phyloP scores from a whole-genome alignment of 1,140 invertebrate species.

The Panagrolaimus sp. region DNA sequence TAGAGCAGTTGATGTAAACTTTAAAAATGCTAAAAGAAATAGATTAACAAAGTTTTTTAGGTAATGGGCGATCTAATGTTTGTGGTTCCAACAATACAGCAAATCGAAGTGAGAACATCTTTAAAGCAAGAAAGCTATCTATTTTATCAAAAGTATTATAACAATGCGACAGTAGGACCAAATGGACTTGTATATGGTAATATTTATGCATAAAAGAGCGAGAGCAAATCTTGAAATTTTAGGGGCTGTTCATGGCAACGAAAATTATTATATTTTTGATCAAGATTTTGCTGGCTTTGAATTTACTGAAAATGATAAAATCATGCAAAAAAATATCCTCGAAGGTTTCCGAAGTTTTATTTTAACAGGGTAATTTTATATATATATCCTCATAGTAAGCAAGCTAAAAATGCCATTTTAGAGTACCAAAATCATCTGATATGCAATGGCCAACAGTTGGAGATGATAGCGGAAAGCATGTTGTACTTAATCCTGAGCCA shows the following conservation, averaged over 20 bases:
- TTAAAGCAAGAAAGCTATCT: neutral
- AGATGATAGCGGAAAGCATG: too few relatives aligned
- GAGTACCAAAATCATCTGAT: too few relatives aligned
- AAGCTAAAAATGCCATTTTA: too few relatives aligned
- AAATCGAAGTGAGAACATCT: constrained; percentile 9
- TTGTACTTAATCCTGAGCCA: too few relatives aligned
- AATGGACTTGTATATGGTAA: neutral
- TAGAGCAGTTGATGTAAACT: constrained; percentile 13
- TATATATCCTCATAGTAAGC: too few relatives aligned
- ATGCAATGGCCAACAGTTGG: too few relatives aligned
- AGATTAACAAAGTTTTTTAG: neutral
- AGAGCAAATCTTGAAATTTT: neutral
- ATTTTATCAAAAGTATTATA: constrained; percentile 3
- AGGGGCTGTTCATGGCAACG: constrained; percentile 18
- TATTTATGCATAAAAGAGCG: neutral
- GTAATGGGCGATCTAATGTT: constrained; percentile 29
- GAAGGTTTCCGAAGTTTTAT: too few relatives aligned
- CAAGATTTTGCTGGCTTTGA: constrained; percentile 6
- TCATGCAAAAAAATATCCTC: too few relatives aligned
- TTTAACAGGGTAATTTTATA: too few relatives aligned
- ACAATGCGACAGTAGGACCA: too few relatives aligned
- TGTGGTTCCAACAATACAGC: constrained; percentile 18
- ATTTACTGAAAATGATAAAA: too few relatives aligned
- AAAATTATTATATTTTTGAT: constrained; percentile 24
- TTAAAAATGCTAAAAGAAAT: neutral